Evolutionary conservation across 2,797 vertebrate genomes (phyloP), one percentile per base, ranked within the genome.

Genomic region (Gastrophryne carolinensis): DNA sequence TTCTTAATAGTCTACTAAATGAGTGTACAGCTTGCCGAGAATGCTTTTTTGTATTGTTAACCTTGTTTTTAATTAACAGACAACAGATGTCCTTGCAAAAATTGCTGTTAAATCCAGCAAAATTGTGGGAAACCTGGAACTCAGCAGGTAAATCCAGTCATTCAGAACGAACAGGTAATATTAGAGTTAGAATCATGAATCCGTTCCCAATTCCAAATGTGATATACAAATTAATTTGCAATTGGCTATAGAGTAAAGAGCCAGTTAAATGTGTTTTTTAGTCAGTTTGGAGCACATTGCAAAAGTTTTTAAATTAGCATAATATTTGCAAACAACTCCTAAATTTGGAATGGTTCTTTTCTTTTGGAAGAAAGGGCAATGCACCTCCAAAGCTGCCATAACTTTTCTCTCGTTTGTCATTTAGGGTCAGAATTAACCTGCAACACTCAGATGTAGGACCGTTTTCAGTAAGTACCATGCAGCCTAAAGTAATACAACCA

Each of bases 401-500:
- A n/a, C n/a, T 15, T 5, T 12, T 0, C 0, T 61, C 17, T 68
- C 34, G 81, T 23, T 41, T 76, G 80, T 5, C 39, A 7, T 0
- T 0, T 57, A 91, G 89, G 80, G 27, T 89, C 15, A 74, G 65
- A 12, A 50, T 92, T 24, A 82, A 84, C 4, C 81, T 92, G 69
- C 87, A 88, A 77, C 81, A 85, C 1, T 91, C 90, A 0, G 81
- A 85, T 47, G 81, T 91, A 0, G 91, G 90, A 34, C 9, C 66
- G 32, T 89, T 91, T 75, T 72, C 80, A 39, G 91, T 92, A 73
- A 88, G 88, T 76, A 26, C 21, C n/a, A n/a, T n/a, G n/a, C n/a
- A n/a, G n/a, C n/a, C n/a, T n/a, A n/a, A n/a, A n/a, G n/a, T n/a
- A n/a, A n/a, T n/a, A n/a, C n/a, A n/a, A n/a, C n/a, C n/a, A n/a